Evolutionary conservation across 2,797 vertebrate species (phyloP), one percentile per base, ranked within the genome.

Genomic region (Anolis apletophallus): DNA sequence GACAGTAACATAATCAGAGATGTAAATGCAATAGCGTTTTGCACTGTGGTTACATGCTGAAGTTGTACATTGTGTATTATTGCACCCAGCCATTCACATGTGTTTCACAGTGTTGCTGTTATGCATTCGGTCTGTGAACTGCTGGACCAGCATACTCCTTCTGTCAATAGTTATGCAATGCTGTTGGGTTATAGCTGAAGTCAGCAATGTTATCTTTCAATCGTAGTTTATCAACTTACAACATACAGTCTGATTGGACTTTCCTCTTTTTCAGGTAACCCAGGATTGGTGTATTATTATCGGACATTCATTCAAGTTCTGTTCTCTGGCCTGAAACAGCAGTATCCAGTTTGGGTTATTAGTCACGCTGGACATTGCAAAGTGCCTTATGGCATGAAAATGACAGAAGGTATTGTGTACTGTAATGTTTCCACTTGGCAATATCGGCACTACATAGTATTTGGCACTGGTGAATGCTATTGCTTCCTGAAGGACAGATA

Each of bases 291-390:
- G 76, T 96, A 97, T 83, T 98, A 98, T 94, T 99, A 99, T 92
- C 95, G 90, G 81, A 98, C 97, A 81, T 99, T 99, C 94, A 97
- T 98, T 94, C 96, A 97, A 92, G 96, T 96, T 0, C 95, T 99
- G 40, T 97, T 98, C 91, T 93, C 95, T 80, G 89, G 89, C 80
- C 96, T 97, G 87, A 96, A 96, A 50, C 91, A 89, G 88, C 93
- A 87, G 57, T 97, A 98, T 95, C 98, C 99, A 0, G 97, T 99
- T 40, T 99, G 99, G 99, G 95, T 96, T 5, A 96, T 99, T 52
- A 97, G 98, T 93, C 98, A 99, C 12, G 99, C 98, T 0, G 99
- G 99, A 14, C 98, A 99, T 93, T 98, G 97, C 87, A 92, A 92
- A 3, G 95, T 96, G 68, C 98, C 98, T 0, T 95, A 94, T 91